Percentiles rank a stretch among this genome's conserved stretches.
Conservation (phyloP, 2,797 vertebrate genomes). For the Picus viridis region DNA sequence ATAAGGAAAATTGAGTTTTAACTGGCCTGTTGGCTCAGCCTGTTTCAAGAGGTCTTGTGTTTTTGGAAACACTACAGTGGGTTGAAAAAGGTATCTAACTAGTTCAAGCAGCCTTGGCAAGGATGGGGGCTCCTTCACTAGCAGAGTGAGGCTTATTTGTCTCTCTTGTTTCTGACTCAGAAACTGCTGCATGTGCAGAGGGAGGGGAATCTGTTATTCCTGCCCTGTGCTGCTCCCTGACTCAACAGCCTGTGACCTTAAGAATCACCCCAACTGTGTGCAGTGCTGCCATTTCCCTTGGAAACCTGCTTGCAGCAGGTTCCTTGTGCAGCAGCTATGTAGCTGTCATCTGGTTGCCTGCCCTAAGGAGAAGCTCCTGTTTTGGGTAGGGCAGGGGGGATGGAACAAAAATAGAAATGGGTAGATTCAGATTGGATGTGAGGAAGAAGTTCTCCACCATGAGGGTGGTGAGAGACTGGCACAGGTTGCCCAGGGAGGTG, state of each 20-base stretch:
- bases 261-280: not conserved
- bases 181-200: not conserved
- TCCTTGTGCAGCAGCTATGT: rapidly evolving
- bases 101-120: not conserved
- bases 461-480: no score
- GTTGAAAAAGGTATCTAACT: not conserved
- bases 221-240: not conserved
- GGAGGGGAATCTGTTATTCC: not conserved
- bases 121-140: not conserved
- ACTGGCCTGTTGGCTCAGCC: not conserved
- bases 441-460: no score
- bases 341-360: not conserved
- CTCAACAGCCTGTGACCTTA: not conserved
- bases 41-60: not conserved
- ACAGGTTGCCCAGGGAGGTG: no score
- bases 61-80: not conserved
- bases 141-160: not conserved
- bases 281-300: not conserved
- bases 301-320: not conserved
- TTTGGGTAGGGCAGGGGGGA: not conserved
- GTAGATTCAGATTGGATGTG: no score
- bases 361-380: not conserved
- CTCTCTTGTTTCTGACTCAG: not conserved
- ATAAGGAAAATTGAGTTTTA: conserved; percentile 40
- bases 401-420: not conserved